Base-by-base conservation (phyloP, 2,113 vertebrate species). In the Rhinoptilus africanus region DNA sequence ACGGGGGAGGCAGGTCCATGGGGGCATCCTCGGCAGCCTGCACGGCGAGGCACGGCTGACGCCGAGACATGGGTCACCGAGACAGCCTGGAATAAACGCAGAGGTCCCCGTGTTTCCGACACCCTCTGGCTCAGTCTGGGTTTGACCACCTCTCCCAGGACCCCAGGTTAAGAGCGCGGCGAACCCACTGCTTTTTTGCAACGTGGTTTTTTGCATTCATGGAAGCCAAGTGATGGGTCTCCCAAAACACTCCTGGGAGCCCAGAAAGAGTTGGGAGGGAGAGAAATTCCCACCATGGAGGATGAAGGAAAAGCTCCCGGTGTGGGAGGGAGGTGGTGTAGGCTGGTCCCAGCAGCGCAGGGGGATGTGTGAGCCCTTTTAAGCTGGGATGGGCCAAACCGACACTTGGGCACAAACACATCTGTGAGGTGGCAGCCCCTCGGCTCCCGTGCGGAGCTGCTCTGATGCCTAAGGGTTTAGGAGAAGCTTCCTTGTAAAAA, bases 31-130 rank as follows among this genome's bases (percentile, higher is more conserved):
- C 0, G 2, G 45, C 80, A 89, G 59, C 37, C 43, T 30, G 45
- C 50, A 30, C 0, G 1, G n/a, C 0, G 4, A 64, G 68, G 3
- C 3, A 6, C 26, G 47, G 39, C 59, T 0, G 4, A 62, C 35
- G 27, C 35, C 27, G 23, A 37, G 35, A n/a, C 57, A 10, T 15
- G n/a, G 59, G 59, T 8, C 59, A 35, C 59, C 9, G 26, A 43
- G 39, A 16, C 50, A 30, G 51, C 4, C 0, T 2, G 56, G 69
- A 19, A 24, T 4, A 28, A 59, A 60, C 1, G 7, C 59, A 23
- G 57, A 50, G 24, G 6, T n/a, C 16, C 8, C 21, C 3, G 1
- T 14, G 18, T 37, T 47, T 5, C n/a, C 28, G 10, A 12, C 43
- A 10, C 6, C 23, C 45, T 1, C 28, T 2, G 1, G 5, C 50